These are phyloP conservation scores for Dendrolimus kikuchii DNA, from an alignment of 1,140 invertebrate genomes.

Conservation along the genomic window DNA sequence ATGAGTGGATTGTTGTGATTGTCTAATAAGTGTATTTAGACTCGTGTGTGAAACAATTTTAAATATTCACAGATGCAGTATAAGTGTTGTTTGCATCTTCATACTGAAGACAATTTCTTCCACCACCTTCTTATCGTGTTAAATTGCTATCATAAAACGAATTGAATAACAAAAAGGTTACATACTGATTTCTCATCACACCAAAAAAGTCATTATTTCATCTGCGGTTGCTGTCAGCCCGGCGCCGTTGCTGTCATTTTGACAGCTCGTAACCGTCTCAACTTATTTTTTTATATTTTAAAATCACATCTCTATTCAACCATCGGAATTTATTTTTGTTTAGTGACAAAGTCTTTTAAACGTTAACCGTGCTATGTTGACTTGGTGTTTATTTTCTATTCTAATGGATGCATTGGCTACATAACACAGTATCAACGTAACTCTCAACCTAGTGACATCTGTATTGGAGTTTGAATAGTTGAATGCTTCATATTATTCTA, in stretches of 20 bases:
- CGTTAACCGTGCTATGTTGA: slow-evolving; percentile 15
- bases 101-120: slow-evolving; percentile 2
- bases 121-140: background rate
- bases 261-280: slow-evolving; percentile 44
- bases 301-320: slow-evolving; percentile 37
- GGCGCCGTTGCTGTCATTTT: slow-evolving; percentile 44
- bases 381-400: slow-evolving; percentile 18
- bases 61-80: no score
- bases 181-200: no score
- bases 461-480: no score
- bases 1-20: no score
- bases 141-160: no score
- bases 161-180: no score
- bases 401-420: no score
- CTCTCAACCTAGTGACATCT: no score
- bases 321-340: slow-evolving; percentile 42
- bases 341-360: slow-evolving; percentile 29
- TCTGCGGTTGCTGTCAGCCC: slow-evolving; percentile 30
- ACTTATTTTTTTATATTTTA: slow-evolving; percentile 27
- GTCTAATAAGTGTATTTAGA: no score
- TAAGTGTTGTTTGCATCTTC: background rate
- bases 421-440: no score
- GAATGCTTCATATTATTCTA: no score
- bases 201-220: slow-evolving; percentile 8
- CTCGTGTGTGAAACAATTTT: background rate